Evolutionary conservation across 1,140 invertebrate species (phyloP), one percentile per base, ranked within the genome.

Genomic region (Watersipora subatra): DNA sequence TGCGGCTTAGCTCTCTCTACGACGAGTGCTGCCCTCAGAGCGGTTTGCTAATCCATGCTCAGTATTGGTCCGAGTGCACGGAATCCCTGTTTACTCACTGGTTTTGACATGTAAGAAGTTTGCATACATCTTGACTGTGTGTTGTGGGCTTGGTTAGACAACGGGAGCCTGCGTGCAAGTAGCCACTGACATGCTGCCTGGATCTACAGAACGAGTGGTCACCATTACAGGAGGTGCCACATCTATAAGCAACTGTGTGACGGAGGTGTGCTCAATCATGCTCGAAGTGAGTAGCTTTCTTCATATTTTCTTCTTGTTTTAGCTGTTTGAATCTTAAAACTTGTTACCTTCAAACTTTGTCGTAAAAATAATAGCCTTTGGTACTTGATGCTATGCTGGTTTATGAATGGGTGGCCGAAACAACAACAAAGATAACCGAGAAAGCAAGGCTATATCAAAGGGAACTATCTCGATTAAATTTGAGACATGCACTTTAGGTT

Each of bases 211-310:
- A 81, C 84, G 96, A 68, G 92, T 95, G n/a, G 96, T 99, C 67
- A 99, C 96, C 65, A 91, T 99, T 72, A 96, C 92, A 68, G 96
- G 96, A 64, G 94, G 91, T 61, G 92, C 91, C 68, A 93, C 98
- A 76, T 92, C 95, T 62, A 93, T 99, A 72, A 96, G 93, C 68
- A 92, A 97, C 78, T 99, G 95, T 83, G 97, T 99, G 85, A 94
- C 93, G 83, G 92, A 97, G 83, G 97, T 99, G 78, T 99, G 95
- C 84, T 91, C 90, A 80, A 95, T 99, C 76, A 96, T 99, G 91
- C 86, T 97, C 78, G 95, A 99, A 90, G 95, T 97, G 84, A 78
- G 84, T 80, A 28, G 7, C 7, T 22, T 12, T 59, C 17, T 24
- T 22, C 46, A 55, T 22, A n/a, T n/a, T n/a, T n/a, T n/a, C n/a